Evolutionary conservation across 2,888 invertebrate species (phyloP), one percentile per base, ranked within the genome.

Genomic region (Macaria notata): DNA sequence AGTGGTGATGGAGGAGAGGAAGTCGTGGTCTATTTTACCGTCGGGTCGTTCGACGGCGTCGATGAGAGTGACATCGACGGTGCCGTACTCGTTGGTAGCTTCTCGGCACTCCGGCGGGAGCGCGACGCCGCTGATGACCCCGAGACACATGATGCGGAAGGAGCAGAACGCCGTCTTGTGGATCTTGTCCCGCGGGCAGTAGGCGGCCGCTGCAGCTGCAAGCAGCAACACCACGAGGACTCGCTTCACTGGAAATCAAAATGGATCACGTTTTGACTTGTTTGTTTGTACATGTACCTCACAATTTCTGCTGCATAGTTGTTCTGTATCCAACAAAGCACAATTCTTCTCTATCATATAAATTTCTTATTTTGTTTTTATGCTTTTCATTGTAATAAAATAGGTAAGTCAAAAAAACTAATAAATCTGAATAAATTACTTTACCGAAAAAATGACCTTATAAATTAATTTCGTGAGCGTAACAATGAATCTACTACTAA

Each of bases 11-110:
- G 64, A 71, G 0, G 66, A 63, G 0, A 88, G 64, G 39, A 86
- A 75, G 0, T 80, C 72, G 1, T 58, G 50, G 39, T 83, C 79
- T 3, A 70, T 61, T 6, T 67, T 54, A 0, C 73, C 56, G 36
- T 82, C 76, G 47, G 79, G 79, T 31, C 60, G 61, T 8, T 84
- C 74, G 0, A 67, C 62, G 4, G 82, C 81, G 8, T 86, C 71
- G 0, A 64, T 72, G 9, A 90, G 69, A 0, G 71, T 76, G 6
- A 89, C 67, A 36, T 84, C 79, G 0, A 88, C 73, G 5, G 53
- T 70, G 19, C 80, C 81, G 3, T 76, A 78, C 38, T 70, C 70
- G 65, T 88, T 89, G 38, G 75, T 70, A 5, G 88, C 74, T n/a
- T 80, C 83, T 31, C 65, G 73, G 62, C 90, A 90, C 1, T 79